Evolutionary conservation across 2,113 vertebrate species (phyloP), one percentile per base, ranked within the genome.

Genomic region (Xenopus tropicalis): DNA sequence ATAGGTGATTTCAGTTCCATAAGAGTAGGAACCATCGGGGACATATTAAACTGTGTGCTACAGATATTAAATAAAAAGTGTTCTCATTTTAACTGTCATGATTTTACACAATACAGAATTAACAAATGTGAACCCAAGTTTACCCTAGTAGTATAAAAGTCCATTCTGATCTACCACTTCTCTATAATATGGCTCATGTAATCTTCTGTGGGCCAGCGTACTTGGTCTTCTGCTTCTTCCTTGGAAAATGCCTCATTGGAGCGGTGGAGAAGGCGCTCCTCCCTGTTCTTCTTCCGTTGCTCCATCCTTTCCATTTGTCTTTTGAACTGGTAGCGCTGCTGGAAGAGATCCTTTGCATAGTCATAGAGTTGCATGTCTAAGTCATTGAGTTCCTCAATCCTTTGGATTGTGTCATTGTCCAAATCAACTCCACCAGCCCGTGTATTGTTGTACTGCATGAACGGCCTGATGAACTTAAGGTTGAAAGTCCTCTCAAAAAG

Each of bases 171-270:
- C 94, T 98, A 99, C 97, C 97, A 99, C 85, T 95, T 97, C 86
- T 97, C 96, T 80, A 99, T 93, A 84, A 99, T 99, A 93, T 99
- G 97, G 93, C 95, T 99, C 93, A 99, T 95, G 90, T 99, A 99
- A 93, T 99, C 97, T 91, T 98, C 96, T 0, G 97, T 99, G 85
- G 96, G 95, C 83, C 94, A 90, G 4, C 95, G 90, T 78, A 89
- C 93, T 0, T 88, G 86, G 70, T 95, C 93, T 13, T 94, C 93
- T 0, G 86, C 44, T 37, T 93, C 92, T 66, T 92, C 91, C 73
- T 87, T 88, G 12, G 89, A 87, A 81, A 81, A 85, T 0, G 92
- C 90, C 77, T 93, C 91, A 25, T 90, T 91, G 82, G 93, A 91
- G 2, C 88, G 88, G 75, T 90, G 87, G 73, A 91, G 89, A 72